Conservation (phyloP, 2,888 invertebrate species). For the Synergus laeviventris region DNA sequence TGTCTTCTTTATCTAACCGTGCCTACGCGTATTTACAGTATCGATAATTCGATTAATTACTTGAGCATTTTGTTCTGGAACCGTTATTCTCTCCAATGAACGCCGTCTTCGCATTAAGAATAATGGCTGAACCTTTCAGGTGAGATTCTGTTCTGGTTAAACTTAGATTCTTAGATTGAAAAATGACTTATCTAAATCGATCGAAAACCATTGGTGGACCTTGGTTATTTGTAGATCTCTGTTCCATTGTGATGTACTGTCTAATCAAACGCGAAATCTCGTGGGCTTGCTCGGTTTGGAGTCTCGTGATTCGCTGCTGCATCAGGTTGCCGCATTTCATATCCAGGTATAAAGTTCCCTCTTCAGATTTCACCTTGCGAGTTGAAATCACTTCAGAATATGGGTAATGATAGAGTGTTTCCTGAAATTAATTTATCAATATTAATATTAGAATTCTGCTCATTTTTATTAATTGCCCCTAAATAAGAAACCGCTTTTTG, state of each 20-base stretch:
- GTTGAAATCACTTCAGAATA: slow-evolving; percentile 98
- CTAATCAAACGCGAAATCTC: slow-evolving; percentile 97
- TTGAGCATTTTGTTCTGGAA: slow-evolving; percentile 64
- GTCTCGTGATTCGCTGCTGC: slow-evolving; percentile 95
- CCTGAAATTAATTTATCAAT: slow-evolving; percentile 76
- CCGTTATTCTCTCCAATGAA: slow-evolving; percentile 25
- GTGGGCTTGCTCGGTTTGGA: slow-evolving; percentile 98
- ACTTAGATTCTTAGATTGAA: background rate
- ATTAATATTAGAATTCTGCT: slow-evolving; percentile 36
- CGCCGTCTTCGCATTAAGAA: slow-evolving; percentile 24
- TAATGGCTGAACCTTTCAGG: slow-evolving; percentile 20
- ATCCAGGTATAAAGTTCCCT: slow-evolving; percentile 94
- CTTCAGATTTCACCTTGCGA: slow-evolving; percentile 93
- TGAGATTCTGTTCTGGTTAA: slow-evolving; percentile 18
- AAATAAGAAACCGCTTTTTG: too few relatives aligned
- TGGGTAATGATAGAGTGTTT: slow-evolving; percentile 94
- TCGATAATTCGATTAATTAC: slow-evolving; percentile 64
- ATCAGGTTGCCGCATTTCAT: slow-evolving; percentile 98
- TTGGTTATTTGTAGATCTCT: slow-evolving; percentile 76
- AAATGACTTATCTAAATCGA: slow-evolving; percentile 67
- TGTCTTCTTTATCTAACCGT: slow-evolving; percentile 58
- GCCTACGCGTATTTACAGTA: slow-evolving; percentile 69
- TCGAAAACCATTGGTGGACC: slow-evolving; percentile 65
- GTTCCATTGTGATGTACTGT: slow-evolving; percentile 96
- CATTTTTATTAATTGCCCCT: background rate